Conservation (phyloP, 2,113 vertebrate genomes). For the Hirundichthys speculiger region DNA sequence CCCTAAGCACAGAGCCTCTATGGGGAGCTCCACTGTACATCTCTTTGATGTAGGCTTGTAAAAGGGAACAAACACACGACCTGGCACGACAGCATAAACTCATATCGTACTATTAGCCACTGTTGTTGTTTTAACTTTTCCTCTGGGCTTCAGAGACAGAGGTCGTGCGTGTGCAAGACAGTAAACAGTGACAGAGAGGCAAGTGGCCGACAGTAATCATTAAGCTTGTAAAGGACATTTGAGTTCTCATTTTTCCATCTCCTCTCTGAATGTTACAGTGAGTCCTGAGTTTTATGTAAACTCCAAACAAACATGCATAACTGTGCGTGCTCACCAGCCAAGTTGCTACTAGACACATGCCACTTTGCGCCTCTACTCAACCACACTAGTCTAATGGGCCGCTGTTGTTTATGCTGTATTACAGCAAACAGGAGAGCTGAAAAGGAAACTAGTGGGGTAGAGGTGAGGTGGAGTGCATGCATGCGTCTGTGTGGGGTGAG, state of each 20-base stretch:
- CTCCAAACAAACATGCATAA: conserved; percentile 18
- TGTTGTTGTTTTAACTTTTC: conserved; percentile 51
- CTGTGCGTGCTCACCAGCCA: conserved; percentile 5
- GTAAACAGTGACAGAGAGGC: conserved; percentile 26
- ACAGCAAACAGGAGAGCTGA: conserved; percentile 36
- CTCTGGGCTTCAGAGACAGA: conserved; percentile 9
- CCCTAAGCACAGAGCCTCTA: conserved; percentile 35
- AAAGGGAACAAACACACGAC: conserved; percentile 47
- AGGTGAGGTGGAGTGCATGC: not conserved
- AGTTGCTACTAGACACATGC: conserved; percentile 41
- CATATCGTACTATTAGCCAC: conserved; percentile 26
- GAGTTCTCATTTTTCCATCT: not conserved
- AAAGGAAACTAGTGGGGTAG: conserved; percentile 4
- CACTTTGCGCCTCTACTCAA: conserved; percentile 52
- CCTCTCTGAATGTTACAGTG: not conserved
- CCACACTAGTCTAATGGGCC: conserved; percentile 47
- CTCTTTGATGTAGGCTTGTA: conserved; percentile 64
- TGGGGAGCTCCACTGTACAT: conserved; percentile 40
- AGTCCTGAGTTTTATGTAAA: conserved; percentile 26
- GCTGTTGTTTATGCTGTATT: conserved; percentile 52
- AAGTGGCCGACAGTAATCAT: not conserved
- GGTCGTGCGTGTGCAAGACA: conserved; percentile 14
- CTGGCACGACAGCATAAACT: conserved; percentile 29
- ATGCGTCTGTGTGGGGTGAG: not conserved
- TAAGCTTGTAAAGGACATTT: not conserved